Conservation (phyloP, 2,888 invertebrate genomes). For the Frankliniella intonsa region DNA sequence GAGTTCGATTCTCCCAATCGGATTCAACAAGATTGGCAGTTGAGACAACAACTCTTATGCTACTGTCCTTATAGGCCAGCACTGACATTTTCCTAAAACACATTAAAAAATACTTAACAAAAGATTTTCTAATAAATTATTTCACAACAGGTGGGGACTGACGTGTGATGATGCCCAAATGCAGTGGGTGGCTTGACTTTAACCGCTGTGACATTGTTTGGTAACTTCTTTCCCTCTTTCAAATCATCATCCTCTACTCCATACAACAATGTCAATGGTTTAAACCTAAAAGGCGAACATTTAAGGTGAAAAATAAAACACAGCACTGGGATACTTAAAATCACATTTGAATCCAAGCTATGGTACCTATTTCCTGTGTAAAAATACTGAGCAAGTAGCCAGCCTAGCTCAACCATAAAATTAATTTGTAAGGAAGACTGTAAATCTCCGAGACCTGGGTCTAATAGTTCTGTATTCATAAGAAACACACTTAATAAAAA, state of each 20-base stretch:
- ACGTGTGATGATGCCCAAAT: constrained; percentile 86
- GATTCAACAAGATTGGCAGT: constrained; percentile 87
- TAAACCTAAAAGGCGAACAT: constrained; percentile 52
- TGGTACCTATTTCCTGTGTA: constrained; percentile 64
- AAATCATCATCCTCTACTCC: constrained; percentile 67
- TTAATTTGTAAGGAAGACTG: constrained; percentile 79
- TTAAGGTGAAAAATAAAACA: constrained; percentile 32
- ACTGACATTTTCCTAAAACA: constrained; percentile 77
- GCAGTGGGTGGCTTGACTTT: constrained; percentile 68
- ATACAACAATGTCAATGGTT: constrained; percentile 69
- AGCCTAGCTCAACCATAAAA: constrained; percentile 87
- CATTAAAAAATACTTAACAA: background rate
- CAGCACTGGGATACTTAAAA: constrained; percentile 39
- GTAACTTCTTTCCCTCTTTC: constrained; percentile 51
- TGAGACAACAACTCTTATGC: constrained; percentile 78
- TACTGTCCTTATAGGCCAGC: constrained; percentile 73
- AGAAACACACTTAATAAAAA: background rate
- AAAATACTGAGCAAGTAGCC: constrained; percentile 81
- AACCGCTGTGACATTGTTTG: constrained; percentile 59
- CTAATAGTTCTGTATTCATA: constrained; percentile 60
- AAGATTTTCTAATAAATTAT: constrained; percentile 17
- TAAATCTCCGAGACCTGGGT: constrained; percentile 68
- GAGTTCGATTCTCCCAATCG: constrained; percentile 93
- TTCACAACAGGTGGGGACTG: constrained; percentile 44
- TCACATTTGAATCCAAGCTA: constrained; percentile 20